These are phyloP conservation scores for Phocides pigmalion DNA, from an alignment of 1,140 invertebrate genomes.

Conservation along the genomic window DNA sequence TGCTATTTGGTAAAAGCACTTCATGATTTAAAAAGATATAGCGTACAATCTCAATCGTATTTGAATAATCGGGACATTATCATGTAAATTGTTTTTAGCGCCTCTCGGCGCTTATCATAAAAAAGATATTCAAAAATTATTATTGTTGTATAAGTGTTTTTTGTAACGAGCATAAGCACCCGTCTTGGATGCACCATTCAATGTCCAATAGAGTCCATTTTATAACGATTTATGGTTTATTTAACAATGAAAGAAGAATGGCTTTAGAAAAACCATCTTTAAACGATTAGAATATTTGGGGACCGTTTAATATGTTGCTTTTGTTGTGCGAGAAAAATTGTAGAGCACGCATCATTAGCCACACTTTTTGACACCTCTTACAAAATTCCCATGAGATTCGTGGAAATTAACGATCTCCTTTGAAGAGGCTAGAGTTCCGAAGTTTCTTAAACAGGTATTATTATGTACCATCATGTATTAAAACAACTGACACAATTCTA, in stretches of 20 bases:
- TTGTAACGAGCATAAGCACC: constrained; percentile 59
- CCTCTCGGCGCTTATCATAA: constrained; percentile 64
- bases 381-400: constrained; percentile 55
- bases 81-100: constrained; percentile 71
- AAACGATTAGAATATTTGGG: constrained; percentile 52
- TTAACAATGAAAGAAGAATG: constrained; percentile 79
- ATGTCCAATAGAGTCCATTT: constrained; percentile 70
- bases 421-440: neutral
- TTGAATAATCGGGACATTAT: constrained; percentile 62
- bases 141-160: constrained; percentile 60
- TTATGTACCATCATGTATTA: too few relatives aligned
- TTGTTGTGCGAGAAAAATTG: constrained; percentile 57
- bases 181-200: constrained; percentile 62
- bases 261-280: constrained; percentile 51
- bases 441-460: too few relatives aligned
- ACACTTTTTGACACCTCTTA: constrained; percentile 59
- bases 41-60: constrained; percentile 32
- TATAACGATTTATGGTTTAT: constrained; percentile 81
- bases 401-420: constrained; percentile 24
- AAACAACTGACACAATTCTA: too few relatives aligned
- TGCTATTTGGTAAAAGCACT: neutral
- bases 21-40: constrained; percentile 7
- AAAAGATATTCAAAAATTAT: constrained; percentile 64
- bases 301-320: constrained; percentile 51
- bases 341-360: constrained; percentile 69